Conservation (phyloP, 2,888 invertebrate species). For the Athrips mouffetella region DNA sequence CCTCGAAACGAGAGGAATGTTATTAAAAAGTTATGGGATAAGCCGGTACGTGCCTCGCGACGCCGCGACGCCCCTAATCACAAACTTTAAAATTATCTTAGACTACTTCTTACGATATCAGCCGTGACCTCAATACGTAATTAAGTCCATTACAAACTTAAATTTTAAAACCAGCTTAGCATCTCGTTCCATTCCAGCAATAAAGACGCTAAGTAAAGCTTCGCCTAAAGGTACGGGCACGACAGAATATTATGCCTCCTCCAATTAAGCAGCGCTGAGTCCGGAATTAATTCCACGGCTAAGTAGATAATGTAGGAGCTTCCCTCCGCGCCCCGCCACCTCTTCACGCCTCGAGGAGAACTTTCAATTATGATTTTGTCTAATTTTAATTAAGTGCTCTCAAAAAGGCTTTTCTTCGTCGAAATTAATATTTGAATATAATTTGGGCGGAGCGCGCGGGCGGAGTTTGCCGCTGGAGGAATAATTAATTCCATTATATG, state of each 20-base stretch:
- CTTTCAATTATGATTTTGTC: conserved; percentile 79
- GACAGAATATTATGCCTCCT: conserved; percentile 58
- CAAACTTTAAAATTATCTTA: conserved; percentile 70
- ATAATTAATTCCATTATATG: conserved; percentile 76
- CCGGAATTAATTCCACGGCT: conserved; percentile 70
- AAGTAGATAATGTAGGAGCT: conserved; percentile 74
- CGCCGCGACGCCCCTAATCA: conserved; percentile 47
- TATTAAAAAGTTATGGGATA: conserved; percentile 76
- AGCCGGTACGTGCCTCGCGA: conserved; percentile 55
- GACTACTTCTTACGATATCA: conserved; percentile 39
- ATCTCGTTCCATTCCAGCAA: neutral
- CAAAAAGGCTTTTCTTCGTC: conserved; percentile 75
- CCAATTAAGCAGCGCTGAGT: conserved; percentile 61
- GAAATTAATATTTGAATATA: conserved; percentile 79
- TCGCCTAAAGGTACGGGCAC: conserved; percentile 30
- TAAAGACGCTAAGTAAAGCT: neutral
- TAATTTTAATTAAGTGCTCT: conserved; percentile 79
- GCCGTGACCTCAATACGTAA: conserved; percentile 30
- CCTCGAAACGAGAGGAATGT: conserved; percentile 65
- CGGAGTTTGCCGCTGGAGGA: conserved; percentile 75
- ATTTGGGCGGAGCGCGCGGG: conserved; percentile 75
- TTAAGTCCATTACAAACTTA: conserved; percentile 22
- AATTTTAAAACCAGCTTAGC: neutral
- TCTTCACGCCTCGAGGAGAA: conserved; percentile 77
- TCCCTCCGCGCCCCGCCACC: conserved; percentile 53